A percentile compares a stretch with the other conserved stretches of the same genome.
phyloP scores from a whole-genome alignment of 2,797 vertebrate species.

The Myotis pilosus region DNA sequence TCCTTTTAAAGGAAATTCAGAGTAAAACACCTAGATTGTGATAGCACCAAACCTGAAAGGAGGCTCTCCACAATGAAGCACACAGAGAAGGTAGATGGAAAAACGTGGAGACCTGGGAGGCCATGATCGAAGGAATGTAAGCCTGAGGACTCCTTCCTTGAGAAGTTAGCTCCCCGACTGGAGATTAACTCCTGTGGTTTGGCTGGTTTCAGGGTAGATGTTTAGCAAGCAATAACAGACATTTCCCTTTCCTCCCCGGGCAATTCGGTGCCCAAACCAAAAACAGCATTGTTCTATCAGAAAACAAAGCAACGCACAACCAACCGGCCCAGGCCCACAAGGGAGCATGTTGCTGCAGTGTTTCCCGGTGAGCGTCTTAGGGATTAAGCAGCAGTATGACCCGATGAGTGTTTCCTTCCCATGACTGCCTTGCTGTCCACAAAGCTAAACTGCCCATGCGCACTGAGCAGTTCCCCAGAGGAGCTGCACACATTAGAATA shows the following conservation, averaged over 20 bases:
- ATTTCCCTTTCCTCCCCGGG: slow-evolving; percentile 74
- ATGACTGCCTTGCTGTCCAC: neutral
- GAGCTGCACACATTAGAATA: neutral
- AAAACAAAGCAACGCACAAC: slow-evolving; percentile 68
- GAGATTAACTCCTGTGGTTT: slow-evolving; percentile 68
- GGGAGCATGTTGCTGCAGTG: slow-evolving; percentile 32
- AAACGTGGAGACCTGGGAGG: fast-evolving
- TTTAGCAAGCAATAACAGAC: slow-evolving; percentile 79
- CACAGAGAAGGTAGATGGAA: neutral
- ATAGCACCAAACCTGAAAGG: neutral
- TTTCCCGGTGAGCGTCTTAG: slow-evolving; percentile 63
- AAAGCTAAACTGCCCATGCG: slow-evolving; percentile 35
- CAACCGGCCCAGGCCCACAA: slow-evolving; percentile 34
- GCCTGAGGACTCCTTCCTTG: slow-evolving; percentile 54
- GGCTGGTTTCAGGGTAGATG: slow-evolving; percentile 58
- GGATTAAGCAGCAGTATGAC: slow-evolving; percentile 57
- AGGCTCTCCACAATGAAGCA: neutral
- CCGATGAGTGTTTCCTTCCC: slow-evolving; percentile 30
- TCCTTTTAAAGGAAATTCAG: neutral
- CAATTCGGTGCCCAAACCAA: slow-evolving; percentile 57
- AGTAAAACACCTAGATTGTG: neutral
- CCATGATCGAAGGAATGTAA: neutral
- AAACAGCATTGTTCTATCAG: slow-evolving; percentile 70
- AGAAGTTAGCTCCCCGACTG: slow-evolving; percentile 58
- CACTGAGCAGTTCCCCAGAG: neutral